Conservation (phyloP, 1,140 invertebrate genomes). For the Nephotettix cincticeps region DNA sequence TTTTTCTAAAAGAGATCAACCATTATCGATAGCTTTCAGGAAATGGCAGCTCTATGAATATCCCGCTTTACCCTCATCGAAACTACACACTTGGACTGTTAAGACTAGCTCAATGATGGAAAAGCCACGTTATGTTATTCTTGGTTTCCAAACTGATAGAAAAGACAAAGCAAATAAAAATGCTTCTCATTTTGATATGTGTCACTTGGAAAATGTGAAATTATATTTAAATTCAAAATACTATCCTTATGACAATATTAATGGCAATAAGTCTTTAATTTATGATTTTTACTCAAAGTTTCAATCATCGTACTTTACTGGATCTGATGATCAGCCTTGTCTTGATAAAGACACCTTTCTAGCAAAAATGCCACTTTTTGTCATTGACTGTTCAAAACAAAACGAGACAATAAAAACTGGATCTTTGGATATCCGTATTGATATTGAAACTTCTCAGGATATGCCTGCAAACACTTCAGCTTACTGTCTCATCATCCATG, state of each 20-base stretch:
- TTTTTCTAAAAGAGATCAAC: conserved; percentile 37
- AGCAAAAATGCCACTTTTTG: neutral
- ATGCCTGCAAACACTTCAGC: conserved; percentile 46
- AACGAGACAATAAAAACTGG: conserved; percentile 10
- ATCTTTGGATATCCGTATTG: conserved; percentile 16
- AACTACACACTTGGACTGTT: conserved; percentile 41
- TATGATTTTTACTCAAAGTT: conserved; percentile 3
- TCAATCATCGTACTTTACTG: conserved; percentile 19
- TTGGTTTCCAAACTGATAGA: conserved; percentile 33
- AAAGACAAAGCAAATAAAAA: conserved; percentile 27
- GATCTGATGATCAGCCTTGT: neutral
- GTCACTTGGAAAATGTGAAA: conserved; percentile 32
- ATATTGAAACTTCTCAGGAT: neutral
- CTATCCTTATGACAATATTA: conserved; percentile 32
- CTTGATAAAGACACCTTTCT: neutral
- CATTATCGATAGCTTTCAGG: conserved; percentile 42
- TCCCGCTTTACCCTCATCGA: conserved; percentile 41
- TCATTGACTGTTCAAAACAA: conserved; percentile 19
- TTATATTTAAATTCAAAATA: conserved; percentile 32
- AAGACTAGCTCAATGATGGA: conserved; percentile 35
- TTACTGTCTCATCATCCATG: conserved; percentile 23
- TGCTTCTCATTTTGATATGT: conserved; percentile 30
- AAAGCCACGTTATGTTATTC: conserved; percentile 34
- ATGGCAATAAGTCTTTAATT: conserved; percentile 2
- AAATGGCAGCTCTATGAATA: conserved; percentile 47